A percentile compares a stretch with the other conserved stretches of the same genome.
These are phyloP conservation scores for Aphodius granarius DNA, from an alignment of 2,888 invertebrate genomes.

Conservation along the genomic window DNA sequence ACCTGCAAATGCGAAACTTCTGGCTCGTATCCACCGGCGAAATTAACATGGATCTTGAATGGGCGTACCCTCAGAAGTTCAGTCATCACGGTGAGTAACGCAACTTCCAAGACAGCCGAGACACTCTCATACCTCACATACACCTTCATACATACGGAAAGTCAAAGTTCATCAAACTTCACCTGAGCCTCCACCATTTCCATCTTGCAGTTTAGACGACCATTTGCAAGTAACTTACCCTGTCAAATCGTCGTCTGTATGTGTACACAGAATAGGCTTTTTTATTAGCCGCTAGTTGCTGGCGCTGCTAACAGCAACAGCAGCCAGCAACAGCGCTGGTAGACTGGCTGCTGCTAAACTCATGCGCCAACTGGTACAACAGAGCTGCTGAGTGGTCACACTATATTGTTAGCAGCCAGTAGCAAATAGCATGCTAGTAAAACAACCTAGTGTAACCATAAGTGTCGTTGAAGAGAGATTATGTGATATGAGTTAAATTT, in stretches of 20 bases:
- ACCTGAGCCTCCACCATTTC: neutral
- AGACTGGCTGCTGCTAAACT: too few species aligned
- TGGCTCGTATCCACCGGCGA: conserved; percentile 82
- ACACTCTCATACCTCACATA: neutral
- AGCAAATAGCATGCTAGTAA: too few species aligned
- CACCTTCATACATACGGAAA: neutral
- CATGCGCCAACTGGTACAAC: too few species aligned
- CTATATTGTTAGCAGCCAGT: too few species aligned
- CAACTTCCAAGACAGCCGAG: conserved; percentile 40
- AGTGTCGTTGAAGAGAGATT: too few species aligned
- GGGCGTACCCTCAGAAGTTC: conserved; percentile 66
- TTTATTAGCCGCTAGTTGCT: too few species aligned
- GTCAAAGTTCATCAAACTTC: neutral
- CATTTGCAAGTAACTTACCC: too few species aligned
- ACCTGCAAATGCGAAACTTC: conserved; percentile 77
- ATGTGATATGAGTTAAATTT: too few species aligned
- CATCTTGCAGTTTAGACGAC: neutral
- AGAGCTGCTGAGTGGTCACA: too few species aligned
- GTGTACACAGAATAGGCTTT: neutral
- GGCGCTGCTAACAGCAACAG: too few species aligned
- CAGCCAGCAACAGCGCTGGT: too few species aligned
- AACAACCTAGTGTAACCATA: too few species aligned
- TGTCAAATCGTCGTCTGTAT: neutral
- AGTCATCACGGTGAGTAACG: conserved; percentile 60
- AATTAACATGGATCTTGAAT: conserved; percentile 79